Base-by-base conservation (phyloP, 2,113 vertebrate genomes). In the Petroica traversi region DNA sequence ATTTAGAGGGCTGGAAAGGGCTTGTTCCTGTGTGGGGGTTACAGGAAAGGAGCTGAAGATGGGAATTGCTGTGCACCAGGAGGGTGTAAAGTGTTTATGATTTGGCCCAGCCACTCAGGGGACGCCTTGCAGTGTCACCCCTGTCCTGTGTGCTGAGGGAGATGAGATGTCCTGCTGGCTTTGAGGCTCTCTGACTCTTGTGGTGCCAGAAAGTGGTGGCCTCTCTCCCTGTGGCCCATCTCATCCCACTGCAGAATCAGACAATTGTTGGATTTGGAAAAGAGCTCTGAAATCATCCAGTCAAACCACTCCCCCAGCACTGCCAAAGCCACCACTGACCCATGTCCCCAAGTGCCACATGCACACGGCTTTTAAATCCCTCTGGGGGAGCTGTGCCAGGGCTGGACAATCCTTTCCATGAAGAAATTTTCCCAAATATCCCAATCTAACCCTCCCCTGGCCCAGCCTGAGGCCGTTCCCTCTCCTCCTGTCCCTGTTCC, bases 401-500 rank as follows among this genome's bases (percentile, higher is more conserved):
- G 29, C 23, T 75, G 62, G 14, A 23, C 2, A 2, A 0, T 9
- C 9, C 29, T 46, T 61, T n/a, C 24, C 29, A 7, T 14, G n/a
- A 52, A 46, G 20, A 31, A 59, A 40, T 61, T 34, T 54, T 3
- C n/a, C n/a, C 10, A 2, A 7, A 46, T 54, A 61, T 19, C 61
- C 61, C 61, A 67, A 31, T 1, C 26, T 23, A 12, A 68, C 1
- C 33, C 11, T 67, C 22, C 5, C 29, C 40, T 54, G 69, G 17
- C 25, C 0, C 29, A 31, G 0, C 52, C 0, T 61, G 69, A 68
- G 46, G 40, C 19, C 0, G 0, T 75, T 82, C 1, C 19, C 45
- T 67, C 24, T 66, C 13, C 0, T 73, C 59, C 43, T 51, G 8
- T 45, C 68, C 15, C 38, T n/a, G 11, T 52, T 81, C 24, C 36